Evolutionary conservation across 2,888 invertebrate species (phyloP), one percentile per base, ranked within the genome.

Genomic region (Keiferia lycopersicella): DNA sequence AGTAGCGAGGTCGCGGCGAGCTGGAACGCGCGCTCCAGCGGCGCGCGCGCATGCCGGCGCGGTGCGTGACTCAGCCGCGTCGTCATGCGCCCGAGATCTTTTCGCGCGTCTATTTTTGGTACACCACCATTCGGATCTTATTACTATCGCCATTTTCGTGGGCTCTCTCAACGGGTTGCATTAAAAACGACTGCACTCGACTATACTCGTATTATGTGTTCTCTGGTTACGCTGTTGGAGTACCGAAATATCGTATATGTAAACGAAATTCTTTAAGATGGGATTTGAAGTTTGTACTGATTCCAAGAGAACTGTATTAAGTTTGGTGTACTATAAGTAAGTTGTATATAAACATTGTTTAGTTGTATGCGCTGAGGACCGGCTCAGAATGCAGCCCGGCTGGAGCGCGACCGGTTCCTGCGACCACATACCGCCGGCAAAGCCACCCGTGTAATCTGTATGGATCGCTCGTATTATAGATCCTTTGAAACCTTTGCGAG

Each of bases 101-200:
- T 75, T 76, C 75, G 78, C 73, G 73, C 72, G 70, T 69, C 73
- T 80, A 84, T 84, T 85, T 85, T 84, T 72, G 66, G 81, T 76
- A 69, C 71, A 69, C 75, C 71, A 69, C 75, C 71, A 69, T 81
- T 79, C 85, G 83, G 80, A 88, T 90, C 88, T 84, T 80, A 79
- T 90, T 90, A 88, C 90, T 78, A 77, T 76, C 77, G 74, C 87
- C 83, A 82, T 87, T 87, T 89, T 79, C 70, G 83, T 82, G 75
- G 68, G 39, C 58, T 38, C 39, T 58, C 74, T 72, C 73, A 72
- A 71, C 62, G 48, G 20, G 39, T 59, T 60, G 18, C 1, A 48
- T 50, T 65, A 45, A 60, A 20, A 16, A 30, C 45, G 53, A 45
- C 6, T 45, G 45, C 45, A 45, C 45, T 45, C n/a, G 3, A 8